Base-by-base conservation (phyloP, 1,140 invertebrate species). In the Phortica variegata region DNA sequence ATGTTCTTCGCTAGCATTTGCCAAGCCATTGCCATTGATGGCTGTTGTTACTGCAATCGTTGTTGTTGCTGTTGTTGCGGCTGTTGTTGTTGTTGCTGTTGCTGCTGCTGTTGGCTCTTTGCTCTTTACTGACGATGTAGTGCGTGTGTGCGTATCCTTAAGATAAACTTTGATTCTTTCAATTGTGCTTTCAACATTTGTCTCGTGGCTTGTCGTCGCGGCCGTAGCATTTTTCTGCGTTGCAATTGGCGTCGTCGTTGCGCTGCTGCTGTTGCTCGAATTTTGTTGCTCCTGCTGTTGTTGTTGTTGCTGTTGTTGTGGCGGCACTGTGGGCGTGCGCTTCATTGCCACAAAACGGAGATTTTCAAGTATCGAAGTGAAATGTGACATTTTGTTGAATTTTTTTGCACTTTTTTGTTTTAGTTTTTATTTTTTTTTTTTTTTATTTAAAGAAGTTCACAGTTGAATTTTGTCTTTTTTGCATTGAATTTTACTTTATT, bases 281-380 rank as follows among this genome's bases (percentile, higher is more conserved):
- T 52, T 54, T 16, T 60, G 52, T 16, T 50, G 56, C 9, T 58
- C 54, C 16, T 61, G 54, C 13, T 58, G 60, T 13, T 60, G 50
- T 15, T 58, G 53, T 7, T 58, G 55, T 4, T 46, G 53, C 15
- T 54, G 53, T 12, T 53, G 56, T 4, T 63, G 61, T 26, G 57
- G 61, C 21, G 62, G 63, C 20, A 61, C 52, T 53, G 52, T 65
- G 54, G 69, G 39, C 18, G 57, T 55, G 44, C 70, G 58, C 49
- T 73, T 74, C 49, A 60, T 71, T 42, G 72, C 51, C 52, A 73
- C 73, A 54, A 75, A 70, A 42, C 70, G 69, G 54, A 75, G 52
- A 49, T 75, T 75, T 57, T 75, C 73, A 45, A 75, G 47, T 61
- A 75, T 75, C 49, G 73, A 69, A 49, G 65, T 59, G 52, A 75